These are phyloP conservation scores for Leptothorax acervorum DNA, from an alignment of 2,888 invertebrate genomes.

Conservation along the genomic window DNA sequence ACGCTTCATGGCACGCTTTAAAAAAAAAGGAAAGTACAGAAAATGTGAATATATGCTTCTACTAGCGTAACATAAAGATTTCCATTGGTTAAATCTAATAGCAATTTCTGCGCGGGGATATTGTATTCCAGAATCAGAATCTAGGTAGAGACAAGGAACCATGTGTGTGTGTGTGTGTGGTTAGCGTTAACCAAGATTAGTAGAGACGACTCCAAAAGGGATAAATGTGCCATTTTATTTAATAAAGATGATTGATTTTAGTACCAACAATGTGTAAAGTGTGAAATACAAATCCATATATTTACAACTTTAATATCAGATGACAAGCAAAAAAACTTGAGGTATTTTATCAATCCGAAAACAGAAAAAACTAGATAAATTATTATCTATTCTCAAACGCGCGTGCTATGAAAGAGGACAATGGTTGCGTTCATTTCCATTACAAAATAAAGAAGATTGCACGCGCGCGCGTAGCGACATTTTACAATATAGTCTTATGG, in stretches of 20 bases:
- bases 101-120: not conserved
- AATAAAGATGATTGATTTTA: not conserved
- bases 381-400: not conserved
- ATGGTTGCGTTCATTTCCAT: not conserved
- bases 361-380: not conserved
- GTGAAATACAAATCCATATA: not conserved
- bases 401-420: not conserved
- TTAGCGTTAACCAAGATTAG: not conserved
- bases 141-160: not conserved
- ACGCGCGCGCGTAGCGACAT: not conserved
- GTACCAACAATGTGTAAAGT: not conserved
- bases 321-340: not conserved
- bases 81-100: not conserved
- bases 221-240: not conserved
- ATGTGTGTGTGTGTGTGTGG: no score
- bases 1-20: not conserved
- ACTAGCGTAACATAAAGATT: not conserved
- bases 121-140: conserved; percentile 6
- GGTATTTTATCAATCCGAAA: not conserved
- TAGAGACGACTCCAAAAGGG: not conserved
- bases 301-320: not conserved
- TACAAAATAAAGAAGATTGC: conserved; percentile 19
- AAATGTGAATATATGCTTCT: not conserved
- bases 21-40: not conserved
- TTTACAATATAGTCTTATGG: conserved; percentile 23